Percentiles rank a stretch among this genome's conserved stretches.
These are phyloP conservation scores for Strix occidentalis DNA, from an alignment of 2,797 vertebrate species.

Conservation along the genomic window DNA sequence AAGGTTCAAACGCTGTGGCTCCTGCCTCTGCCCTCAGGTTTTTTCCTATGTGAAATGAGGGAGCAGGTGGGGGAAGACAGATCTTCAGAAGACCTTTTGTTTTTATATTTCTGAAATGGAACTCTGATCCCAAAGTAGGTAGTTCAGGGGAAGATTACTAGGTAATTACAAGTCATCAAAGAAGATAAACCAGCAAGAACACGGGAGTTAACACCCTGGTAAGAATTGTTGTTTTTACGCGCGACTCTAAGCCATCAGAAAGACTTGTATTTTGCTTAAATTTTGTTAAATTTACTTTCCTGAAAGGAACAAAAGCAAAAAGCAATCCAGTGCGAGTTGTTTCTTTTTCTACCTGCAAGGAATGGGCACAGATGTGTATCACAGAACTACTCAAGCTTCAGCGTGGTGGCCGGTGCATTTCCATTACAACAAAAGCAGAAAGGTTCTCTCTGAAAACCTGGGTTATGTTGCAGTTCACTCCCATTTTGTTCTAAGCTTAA, in stretches of 20 bases:
- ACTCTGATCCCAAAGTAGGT: not conserved
- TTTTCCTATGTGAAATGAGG: not conserved
- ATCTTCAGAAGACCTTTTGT: not conserved
- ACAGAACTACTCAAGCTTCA: not conserved
- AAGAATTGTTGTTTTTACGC: not conserved
- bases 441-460: not conserved
- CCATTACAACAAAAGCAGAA: not conserved
- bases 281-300: not conserved
- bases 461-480: not conserved
- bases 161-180: not conserved
- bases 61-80: not conserved
- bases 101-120: not conserved
- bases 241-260: not conserved
- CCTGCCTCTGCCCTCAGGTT: not conserved
- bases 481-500: not conserved
- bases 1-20: not conserved
- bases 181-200: not conserved
- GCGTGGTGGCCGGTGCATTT: accelerated
- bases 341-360: not conserved
- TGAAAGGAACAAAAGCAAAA: not conserved
- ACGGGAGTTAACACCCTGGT: not conserved
- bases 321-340: accelerated
- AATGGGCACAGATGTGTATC: accelerated
- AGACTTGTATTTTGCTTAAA: not conserved
- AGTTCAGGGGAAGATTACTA: not conserved